Base-by-base conservation (phyloP, 1,140 invertebrate species). In the Acromyrmex echinatior region DNA sequence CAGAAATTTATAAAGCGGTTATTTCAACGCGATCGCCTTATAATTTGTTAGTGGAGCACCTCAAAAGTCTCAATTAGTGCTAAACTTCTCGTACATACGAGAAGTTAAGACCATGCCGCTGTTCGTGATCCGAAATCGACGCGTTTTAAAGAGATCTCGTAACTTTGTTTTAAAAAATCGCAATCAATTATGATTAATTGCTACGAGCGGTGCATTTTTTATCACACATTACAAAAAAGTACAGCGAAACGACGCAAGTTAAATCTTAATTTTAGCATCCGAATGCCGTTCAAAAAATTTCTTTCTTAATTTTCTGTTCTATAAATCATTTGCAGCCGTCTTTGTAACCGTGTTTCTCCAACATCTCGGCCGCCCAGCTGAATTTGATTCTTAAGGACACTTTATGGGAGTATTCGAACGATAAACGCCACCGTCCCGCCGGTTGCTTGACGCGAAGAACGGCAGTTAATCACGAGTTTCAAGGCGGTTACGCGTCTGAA, bases 51-150 rank as follows among this genome's bases (percentile, higher is more conserved):
- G 60, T 66, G 45, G 51, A 9, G 28, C n/a, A 49, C 31, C 51
- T 39, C 39, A 18, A 84, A 68, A 56, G 78, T 4, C 78, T 78
- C 77, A 53, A 89, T 56, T 60, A 79, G 45, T 73, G 12, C n/a
- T 14, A 45, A 18, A 88, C 66, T 88, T 58, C 25, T 31, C 2
- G 21, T 21, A 21, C 21, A 21, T 21, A 21, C 21, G 31, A 35
- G 6, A 35, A 35, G 31, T 35, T 35, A 35, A 35, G 31, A 35
- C 6, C 9, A 25, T 39, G 58, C 39, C 31, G 49, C 21, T 10
- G 21, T 39, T 58, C 49, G 60, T 28, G 31, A 18, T 62, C 51
- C 10, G 39, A 51, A 31, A 45, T 71, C 18, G 25, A 31, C 12
- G 18, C 28, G 16, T 35, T 35, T n/a, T 4, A 74, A 10, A 58